phyloP scores from a whole-genome alignment of 2,797 vertebrate species.

The Todus mexicanus region DNA sequence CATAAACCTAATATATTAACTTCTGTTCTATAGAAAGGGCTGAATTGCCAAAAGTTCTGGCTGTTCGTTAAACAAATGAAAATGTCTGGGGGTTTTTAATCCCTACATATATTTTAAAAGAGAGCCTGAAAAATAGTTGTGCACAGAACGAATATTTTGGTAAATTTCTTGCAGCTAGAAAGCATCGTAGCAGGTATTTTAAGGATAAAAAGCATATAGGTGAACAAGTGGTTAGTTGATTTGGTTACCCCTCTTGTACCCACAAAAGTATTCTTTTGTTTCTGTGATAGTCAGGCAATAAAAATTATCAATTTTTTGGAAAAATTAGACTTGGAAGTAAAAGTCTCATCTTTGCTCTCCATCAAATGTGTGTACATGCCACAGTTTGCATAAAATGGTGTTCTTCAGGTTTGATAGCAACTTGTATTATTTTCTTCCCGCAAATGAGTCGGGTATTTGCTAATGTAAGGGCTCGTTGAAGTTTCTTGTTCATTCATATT shows the following conservation, averaged over 20 bases:
- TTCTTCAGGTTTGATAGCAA: not conserved
- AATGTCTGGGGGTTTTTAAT: not conserved
- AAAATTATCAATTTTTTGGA: not conserved
- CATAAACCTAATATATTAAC: not conserved
- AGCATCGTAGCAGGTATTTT: not conserved
- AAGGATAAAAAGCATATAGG: not conserved
- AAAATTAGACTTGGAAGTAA: not conserved
- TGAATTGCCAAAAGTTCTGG: slow-evolving; percentile 24
- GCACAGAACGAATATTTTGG: not conserved
- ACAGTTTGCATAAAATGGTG: not conserved
- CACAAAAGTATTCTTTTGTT: not conserved
- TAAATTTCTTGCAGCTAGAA: not conserved
- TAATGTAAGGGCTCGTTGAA: not conserved
- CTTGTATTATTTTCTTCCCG: not conserved
- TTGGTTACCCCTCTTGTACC: not conserved
- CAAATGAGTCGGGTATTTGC: not conserved
- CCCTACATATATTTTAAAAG: not conserved
- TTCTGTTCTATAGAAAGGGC: not conserved
- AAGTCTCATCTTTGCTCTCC: not conserved
- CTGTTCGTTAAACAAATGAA: slow-evolving; percentile 31
- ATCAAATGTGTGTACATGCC: not conserved
- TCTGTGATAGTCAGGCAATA: not conserved
- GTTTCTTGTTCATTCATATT: not conserved
- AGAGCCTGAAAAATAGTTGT: not conserved
- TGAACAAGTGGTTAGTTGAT: not conserved